Conservation (phyloP, 2,888 invertebrate genomes). For the Archips xylosteana region DNA sequence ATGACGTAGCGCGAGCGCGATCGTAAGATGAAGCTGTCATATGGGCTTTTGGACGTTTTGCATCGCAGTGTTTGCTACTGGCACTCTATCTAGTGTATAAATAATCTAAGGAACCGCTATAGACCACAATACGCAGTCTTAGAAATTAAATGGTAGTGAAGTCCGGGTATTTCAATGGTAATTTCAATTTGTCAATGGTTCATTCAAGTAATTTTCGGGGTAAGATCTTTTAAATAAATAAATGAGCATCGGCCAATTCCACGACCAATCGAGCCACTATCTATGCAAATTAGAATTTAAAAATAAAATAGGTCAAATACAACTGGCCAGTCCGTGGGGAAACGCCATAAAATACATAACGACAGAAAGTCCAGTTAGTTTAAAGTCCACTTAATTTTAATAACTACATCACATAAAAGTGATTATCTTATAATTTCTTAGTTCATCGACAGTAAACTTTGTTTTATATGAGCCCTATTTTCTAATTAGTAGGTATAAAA, state of each 20-base stretch:
- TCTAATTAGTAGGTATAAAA: not conserved
- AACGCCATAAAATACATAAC: constrained; percentile 5
- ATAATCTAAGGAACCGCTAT: too few relatives aligned
- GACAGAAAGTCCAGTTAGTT: constrained; percentile 10
- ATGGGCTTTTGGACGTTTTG: too few relatives aligned
- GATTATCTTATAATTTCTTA: not conserved
- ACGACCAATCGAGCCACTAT: constrained; percentile 1
- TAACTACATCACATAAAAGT: not conserved
- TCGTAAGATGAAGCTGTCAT: too few relatives aligned
- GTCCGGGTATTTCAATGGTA: too few relatives aligned
- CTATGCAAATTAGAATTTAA: constrained; percentile 29
- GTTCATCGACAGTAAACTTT: not conserved
- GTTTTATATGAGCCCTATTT: not conserved
- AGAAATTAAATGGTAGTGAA: too few relatives aligned
- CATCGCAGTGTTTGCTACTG: too few relatives aligned
- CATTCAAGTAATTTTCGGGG: too few relatives aligned
- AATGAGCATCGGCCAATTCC: constrained; percentile 1
- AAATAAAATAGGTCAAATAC: constrained; percentile 23
- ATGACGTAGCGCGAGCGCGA: too few relatives aligned
- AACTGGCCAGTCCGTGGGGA: constrained; percentile 17
- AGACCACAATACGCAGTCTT: too few relatives aligned
- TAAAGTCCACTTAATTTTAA: not conserved
- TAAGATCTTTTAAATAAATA: too few relatives aligned
- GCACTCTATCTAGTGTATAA: too few relatives aligned
- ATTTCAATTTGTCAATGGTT: too few relatives aligned